Evolutionary conservation across 2,888 invertebrate species (phyloP).

Genomic region (Sepiola atlantica): DNA sequence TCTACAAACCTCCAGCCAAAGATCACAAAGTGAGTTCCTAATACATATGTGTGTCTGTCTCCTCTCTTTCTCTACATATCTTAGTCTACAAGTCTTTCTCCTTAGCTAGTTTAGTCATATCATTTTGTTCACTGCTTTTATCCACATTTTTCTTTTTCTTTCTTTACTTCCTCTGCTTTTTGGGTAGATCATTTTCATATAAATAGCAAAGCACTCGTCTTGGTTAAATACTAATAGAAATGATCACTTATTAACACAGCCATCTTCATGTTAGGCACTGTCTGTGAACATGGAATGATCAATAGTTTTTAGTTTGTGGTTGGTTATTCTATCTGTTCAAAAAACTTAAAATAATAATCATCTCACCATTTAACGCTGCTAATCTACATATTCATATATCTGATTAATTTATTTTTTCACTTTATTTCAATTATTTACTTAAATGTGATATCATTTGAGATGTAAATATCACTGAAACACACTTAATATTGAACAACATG

Average conservation of each 20-base stretch:
- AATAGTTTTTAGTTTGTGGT: not conserved
- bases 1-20: not conserved
- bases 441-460: too few species aligned
- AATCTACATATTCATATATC: too few species aligned
- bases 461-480: too few species aligned
- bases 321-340: not conserved
- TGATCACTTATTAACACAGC: not conserved
- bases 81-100: not conserved
- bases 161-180: not conserved
- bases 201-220: not conserved
- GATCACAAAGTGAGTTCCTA: conserved; percentile 9
- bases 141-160: not conserved
- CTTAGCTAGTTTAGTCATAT: not conserved
- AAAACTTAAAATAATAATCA: not conserved
- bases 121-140: not conserved
- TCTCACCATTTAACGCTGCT: too few species aligned
- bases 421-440: too few species aligned
- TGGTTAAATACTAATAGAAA: not conserved
- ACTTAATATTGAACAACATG: too few species aligned
- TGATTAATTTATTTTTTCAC: too few species aligned
- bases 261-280: not conserved
- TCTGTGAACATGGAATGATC: not conserved
- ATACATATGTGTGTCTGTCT: not conserved
- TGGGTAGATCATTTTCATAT: not conserved
- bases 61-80: not conserved